A percentile compares a stretch with the other conserved stretches of the same genome.
Evolutionary conservation across 1,140 invertebrate species (phyloP).

Genomic region (Cotesia chilonis): DNA sequence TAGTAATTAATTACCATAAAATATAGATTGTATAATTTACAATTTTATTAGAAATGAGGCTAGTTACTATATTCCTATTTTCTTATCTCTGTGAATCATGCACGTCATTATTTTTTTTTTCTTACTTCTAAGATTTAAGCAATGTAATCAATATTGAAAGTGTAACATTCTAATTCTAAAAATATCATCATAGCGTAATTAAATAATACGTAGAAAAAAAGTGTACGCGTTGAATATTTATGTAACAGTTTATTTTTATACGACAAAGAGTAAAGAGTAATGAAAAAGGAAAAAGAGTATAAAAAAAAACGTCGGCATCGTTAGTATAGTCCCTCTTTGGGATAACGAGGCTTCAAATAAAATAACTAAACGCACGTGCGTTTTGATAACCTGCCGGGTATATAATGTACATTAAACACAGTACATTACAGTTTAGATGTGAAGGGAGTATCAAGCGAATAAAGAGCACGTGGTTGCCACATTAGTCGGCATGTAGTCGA

Average conservation of each 20-base stretch:
- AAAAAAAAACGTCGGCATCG: background rate
- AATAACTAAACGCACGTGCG: conserved; percentile 5
- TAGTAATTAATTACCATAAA: no score
- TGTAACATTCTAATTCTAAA: no score
- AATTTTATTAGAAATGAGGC: no score
- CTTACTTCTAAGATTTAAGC: background rate
- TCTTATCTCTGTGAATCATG: no score
- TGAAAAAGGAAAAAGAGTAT: background rate
- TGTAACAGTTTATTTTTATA: conserved; percentile 11
- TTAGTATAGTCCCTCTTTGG: background rate
- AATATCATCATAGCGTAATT: background rate
- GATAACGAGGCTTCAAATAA: background rate
- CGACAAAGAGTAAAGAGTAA: no score
- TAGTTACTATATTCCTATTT: no score
- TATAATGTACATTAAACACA: background rate
- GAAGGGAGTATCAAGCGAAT: conserved; percentile 4
- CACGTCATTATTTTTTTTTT: no score
- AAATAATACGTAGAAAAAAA: no score
- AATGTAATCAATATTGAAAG: no score
- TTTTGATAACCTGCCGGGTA: conserved; percentile 18
- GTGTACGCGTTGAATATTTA: conserved; percentile 19
- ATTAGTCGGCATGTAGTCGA: conserved; percentile 13
- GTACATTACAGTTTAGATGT: background rate
- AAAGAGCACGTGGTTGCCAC: conserved; percentile 15
- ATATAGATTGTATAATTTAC: no score